Percentiles rank a stretch among this genome's conserved stretches.
phyloP scores from a whole-genome alignment of 30 jellyfish, hydroid and myxozoan species.

The Cassiopea andromeda region DNA sequence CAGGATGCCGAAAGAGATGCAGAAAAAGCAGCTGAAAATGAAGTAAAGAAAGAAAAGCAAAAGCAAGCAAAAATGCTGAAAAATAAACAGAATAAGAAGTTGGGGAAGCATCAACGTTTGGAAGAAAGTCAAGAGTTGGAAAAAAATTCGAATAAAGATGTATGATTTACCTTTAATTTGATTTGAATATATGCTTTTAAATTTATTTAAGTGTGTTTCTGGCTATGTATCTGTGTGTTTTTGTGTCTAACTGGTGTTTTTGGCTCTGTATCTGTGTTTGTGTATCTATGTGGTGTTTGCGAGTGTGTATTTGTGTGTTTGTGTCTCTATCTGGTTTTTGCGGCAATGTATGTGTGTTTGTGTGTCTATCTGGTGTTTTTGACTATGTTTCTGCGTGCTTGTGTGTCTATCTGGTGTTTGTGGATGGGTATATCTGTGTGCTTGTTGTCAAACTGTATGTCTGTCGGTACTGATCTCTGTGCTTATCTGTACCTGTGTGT shows the following conservation, averaged over 20 bases:
- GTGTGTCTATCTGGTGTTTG: not conserved
- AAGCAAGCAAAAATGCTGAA: slow-evolving; percentile 46
- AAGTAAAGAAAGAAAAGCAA: slow-evolving; percentile 28
- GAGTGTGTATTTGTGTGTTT: too few species aligned
- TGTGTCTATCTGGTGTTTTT: too few species aligned
- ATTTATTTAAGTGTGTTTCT: too few species aligned
- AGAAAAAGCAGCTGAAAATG: slow-evolving; percentile 40
- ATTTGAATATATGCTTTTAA: not conserved
- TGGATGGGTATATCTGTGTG: not conserved
- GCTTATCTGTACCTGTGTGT: not conserved
- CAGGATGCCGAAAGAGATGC: slow-evolving; percentile 41
- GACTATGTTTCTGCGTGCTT: too few species aligned
- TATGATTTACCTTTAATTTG: not conserved
- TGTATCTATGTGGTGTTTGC: too few species aligned
- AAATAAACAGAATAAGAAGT: slow-evolving; percentile 41
- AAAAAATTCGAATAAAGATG: not conserved
- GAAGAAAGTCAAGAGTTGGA: not conserved
- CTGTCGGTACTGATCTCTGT: not conserved
- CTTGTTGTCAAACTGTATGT: not conserved
- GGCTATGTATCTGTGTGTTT: too few species aligned
- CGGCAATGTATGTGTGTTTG: too few species aligned
- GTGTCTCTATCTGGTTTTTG: too few species aligned
- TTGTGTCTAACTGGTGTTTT: too few species aligned
- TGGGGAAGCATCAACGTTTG: slow-evolving; percentile 33
- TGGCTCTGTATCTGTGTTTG: too few species aligned